Base-by-base conservation (phyloP, 1,140 invertebrate species). In the Plectrocnemia conspersa region DNA sequence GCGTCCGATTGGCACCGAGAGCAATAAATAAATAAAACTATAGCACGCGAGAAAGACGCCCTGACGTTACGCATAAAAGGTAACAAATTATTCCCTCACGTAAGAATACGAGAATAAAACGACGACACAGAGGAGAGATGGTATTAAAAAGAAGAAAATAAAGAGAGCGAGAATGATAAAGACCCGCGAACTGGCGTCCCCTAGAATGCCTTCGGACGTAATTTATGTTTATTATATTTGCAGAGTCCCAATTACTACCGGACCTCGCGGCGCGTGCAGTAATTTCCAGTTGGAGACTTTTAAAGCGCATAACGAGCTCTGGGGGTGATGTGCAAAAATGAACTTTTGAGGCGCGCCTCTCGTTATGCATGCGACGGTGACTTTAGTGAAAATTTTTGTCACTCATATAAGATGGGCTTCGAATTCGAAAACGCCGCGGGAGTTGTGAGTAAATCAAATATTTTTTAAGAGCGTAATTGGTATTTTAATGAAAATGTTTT, bases 61-160 rank as follows among this genome's bases (percentile, higher is more conserved):
- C 53, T 48, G 53, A 47, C 53, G 36, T 38, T 38, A 45, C 35
- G 32, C 23, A 55, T 55, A 41, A 55, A 55, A 10, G 53, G 33
- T 42, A 55, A 40, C 53, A 55, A 55, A 55, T 55, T 55, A 55
- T 55, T 55, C n/a, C n/a, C n/a, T n/a, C n/a, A n/a, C 29, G 44
- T 55, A 24, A 27, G 53, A 10, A 5, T 6, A 38, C 15, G 27
- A n/a, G n/a, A 29, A 29, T 7, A 29, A n/a, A n/a, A n/a, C 27
- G 6, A 29, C 7, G 27, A 29, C 27, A 29, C 24, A 35, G 45
- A 13, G 25, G 10, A 23, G 9, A 25, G 38, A n/a, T 21, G 16
- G 16, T 13, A 15, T 9, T 9, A 29, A 29, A 29, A 29, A 29
- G 13, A 29, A 29, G 13, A 47, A 47, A 47, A n/a, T 18, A 16